A percentile compares a stretch with the other conserved stretches of the same genome.
Evolutionary conservation across 2,113 vertebrate genomes (phyloP).

Genomic region (Ahaetulla prasina): DNA sequence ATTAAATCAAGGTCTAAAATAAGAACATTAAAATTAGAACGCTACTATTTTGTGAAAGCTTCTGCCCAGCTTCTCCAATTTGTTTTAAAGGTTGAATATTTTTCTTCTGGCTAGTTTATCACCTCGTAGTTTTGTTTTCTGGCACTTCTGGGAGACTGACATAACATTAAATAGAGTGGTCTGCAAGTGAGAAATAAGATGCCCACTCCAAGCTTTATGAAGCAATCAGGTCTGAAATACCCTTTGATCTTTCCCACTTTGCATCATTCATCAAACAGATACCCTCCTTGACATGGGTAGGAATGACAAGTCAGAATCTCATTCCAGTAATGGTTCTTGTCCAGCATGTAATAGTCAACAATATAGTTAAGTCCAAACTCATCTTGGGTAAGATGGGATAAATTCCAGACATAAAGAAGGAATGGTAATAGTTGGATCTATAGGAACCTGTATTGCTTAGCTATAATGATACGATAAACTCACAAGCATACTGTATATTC

Average conservation of each 20-base stretch:
- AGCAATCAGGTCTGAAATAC: background rate
- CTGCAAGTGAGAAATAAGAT: background rate
- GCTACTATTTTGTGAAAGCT: background rate
- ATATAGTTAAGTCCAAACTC: background rate
- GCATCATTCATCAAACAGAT: background rate
- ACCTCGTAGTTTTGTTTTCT: background rate
- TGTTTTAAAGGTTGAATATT: background rate
- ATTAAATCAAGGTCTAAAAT: background rate
- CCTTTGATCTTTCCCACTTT: background rate
- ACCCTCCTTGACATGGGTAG: background rate
- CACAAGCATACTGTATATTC: no score
- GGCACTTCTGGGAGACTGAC: background rate
- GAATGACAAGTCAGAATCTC: background rate
- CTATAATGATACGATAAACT: background rate
- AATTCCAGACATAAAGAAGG: no score
- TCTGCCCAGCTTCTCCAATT: background rate
- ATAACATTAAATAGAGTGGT: background rate
- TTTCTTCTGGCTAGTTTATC: background rate
- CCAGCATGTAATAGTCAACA: background rate
- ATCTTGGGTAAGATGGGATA: background rate
- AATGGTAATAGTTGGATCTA: background rate
- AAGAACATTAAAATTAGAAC: background rate
- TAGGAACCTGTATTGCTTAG: background rate
- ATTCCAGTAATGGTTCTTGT: background rate
- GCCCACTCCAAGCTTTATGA: background rate